A percentile compares a stretch with the other conserved stretches of the same genome.
Conservation (phyloP, 2,113 vertebrate genomes). For the Crotalus tigris region DNA sequence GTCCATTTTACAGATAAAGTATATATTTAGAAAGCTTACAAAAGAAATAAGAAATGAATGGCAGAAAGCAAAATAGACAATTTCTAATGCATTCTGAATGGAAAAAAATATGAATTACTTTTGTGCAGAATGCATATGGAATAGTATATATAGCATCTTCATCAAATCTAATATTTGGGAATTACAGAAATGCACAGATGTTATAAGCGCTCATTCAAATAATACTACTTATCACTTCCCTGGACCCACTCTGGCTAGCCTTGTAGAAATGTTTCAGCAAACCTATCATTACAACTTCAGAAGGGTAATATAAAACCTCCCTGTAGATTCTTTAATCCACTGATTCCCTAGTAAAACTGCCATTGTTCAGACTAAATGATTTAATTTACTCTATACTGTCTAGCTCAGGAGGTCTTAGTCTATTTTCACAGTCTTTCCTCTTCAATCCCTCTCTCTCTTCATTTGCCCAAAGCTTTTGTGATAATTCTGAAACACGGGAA, state of each 20-base stretch:
- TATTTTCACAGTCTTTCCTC: not conserved
- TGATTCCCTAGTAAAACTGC: not conserved
- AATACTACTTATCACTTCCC: not conserved
- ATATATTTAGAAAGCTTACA: not conserved
- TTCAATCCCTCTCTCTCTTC: not conserved
- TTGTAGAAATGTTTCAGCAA: not conserved
- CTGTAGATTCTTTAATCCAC: not conserved
- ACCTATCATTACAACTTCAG: not conserved
- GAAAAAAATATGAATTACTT: not conserved
- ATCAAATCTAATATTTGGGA: not conserved
- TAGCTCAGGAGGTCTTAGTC: not conserved
- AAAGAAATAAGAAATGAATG: not conserved
- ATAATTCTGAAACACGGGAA: not conserved
- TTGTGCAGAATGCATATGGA: not conserved
- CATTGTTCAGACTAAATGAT: not conserved
- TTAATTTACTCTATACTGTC: not conserved
- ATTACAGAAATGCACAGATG: not conserved
- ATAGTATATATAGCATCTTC: not conserved
- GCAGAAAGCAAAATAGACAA: not conserved
- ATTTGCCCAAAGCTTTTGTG: not conserved
- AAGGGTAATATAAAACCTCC: not conserved
- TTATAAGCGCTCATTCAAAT: not conserved
- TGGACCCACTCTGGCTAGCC: not conserved
- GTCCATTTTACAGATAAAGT: not conserved
- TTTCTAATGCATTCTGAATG: not conserved